Evolutionary conservation across 2,797 vertebrate species (phyloP), one percentile per base, ranked within the genome.

Genomic region (Alauda arvensis): DNA sequence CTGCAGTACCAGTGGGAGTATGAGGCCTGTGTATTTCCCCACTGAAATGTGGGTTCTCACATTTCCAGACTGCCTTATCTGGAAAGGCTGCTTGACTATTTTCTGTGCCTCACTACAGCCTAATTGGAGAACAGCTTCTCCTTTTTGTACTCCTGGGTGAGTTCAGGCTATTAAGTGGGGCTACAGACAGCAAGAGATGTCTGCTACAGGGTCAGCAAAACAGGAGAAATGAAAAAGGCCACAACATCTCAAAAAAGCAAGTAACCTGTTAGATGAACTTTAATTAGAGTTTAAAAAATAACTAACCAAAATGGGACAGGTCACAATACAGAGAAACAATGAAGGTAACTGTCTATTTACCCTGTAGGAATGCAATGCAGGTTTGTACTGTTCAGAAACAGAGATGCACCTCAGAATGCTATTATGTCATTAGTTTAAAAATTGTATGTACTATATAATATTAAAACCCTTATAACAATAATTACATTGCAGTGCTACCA

Each of bases 1-100:
- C 28, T 75, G 40, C 39, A 51, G 55, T 9, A 9, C 14, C 53
- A 77, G 57, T 7, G 14, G 25, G 65, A 7, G 14, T 0, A 0
- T 16, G 39, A 79, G 23, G 25, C 5, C 16, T 18, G 23, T 3
- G 6, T 39, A 34, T 18, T 39, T 26, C 37, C 63, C 19, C 42
- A 9, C 9, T 31, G 26, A 85, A 69, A 83, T 8, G 37, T 16
- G 48, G 24, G 10, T 53, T 71, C 61, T 51, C n/a, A n/a, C n/a
- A n/a, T n/a, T n/a, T 46, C 82, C 52, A 78, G 45, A 26, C 42
- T 79, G 24, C 18, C 15, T 39, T 48, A 24, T 10, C 59, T 77
- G 24, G 42, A 81, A 46, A 57, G 13, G 23, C 20, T 77, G 37
- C 61, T 56, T 29, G 10, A 26, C 6, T 57, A 17, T 61, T 75